Evolutionary conservation across 2,888 invertebrate genomes (phyloP), one percentile per base, ranked within the genome.

Genomic region (Drosophila rubida): DNA sequence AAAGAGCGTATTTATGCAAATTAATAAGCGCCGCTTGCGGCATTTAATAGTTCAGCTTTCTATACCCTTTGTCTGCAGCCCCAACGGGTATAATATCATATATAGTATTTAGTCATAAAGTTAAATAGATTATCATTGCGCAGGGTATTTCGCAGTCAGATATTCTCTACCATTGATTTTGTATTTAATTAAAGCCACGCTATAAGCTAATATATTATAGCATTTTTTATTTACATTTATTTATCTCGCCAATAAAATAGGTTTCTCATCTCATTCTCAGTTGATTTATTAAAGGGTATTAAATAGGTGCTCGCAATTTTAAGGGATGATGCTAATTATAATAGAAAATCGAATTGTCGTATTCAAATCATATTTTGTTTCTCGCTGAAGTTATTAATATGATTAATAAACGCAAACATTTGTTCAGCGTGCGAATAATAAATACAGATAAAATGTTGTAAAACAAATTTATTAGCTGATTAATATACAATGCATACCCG

Each of bases 1-100:
- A 60, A 23, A 46, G 50, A 30, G 14, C 49, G 63, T 63, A 69
- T 87, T 80, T 88, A 85, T 88, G 87, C 64, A 77, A 88, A 85
- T 80, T 66, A 73, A 69, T 46, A 70, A 59, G 65, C 59, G 67
- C 55, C 74, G 84, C 70, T 74, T 60, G 46, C 68, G 68, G 76
- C 74, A 69, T 75, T 75, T 54, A 66, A 63, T 74, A 69, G 88
- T 67, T 66, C 57, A 39, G 49, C 45, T 14, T 27, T 19, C 14
- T 32, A 61, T 61, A 54, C 60, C 54, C 45, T 30, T 2, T 16
- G 19, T 5, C 2, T n/a, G 11, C 19, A 19, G 3, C 19, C 1
- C 19, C 1, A 19, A 19, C 1, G 19, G 19, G 19, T 19, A 19
- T 19, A n/a, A n/a, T n/a, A n/a, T n/a, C n/a, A n/a, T n/a, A n/a